phyloP scores from a whole-genome alignment of 2,888 invertebrate genomes.

The Sepioteuthis lessoniana region DNA sequence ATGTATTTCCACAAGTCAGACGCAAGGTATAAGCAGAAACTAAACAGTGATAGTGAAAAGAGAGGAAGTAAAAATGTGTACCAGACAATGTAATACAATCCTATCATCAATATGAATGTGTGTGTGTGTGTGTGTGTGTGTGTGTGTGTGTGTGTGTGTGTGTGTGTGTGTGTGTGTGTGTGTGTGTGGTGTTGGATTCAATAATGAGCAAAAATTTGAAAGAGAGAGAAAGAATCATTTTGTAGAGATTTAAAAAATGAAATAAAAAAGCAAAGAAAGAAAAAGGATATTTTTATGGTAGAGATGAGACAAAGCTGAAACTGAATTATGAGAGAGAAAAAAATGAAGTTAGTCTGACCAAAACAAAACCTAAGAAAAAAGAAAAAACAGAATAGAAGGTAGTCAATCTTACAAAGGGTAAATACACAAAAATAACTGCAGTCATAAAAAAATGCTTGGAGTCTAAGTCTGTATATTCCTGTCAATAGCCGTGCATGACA shows the following conservation, averaged over 20 bases:
- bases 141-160: no score
- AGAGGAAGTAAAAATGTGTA: not conserved
- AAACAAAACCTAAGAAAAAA: not conserved
- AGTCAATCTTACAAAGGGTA: constrained; percentile 4
- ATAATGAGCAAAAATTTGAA: not conserved
- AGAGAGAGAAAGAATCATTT: not conserved
- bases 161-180: no score
- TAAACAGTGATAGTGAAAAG: not conserved
- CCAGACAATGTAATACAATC: not conserved
- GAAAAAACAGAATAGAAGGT: not conserved
- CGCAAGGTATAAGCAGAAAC: not conserved
- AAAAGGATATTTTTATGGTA: no score
- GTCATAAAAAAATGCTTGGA: no score
- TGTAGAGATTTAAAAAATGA: not conserved
- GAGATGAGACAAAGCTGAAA: not conserved
- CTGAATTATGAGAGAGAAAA: not conserved
- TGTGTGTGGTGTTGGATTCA: no score
- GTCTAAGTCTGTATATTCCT: no score
- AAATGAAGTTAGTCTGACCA: not conserved
- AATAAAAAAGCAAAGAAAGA: no score
- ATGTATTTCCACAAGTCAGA: not conserved
- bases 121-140: no score
- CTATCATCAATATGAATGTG: not conserved
- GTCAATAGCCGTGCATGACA: no score
- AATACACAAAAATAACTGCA: not conserved